Percentiles rank a stretch among this genome's conserved stretches.
phyloP scores from a whole-genome alignment of 2,113 vertebrate species.

The Rattus norvegicus region GRCr8 NC_086021.1:133904501-133905000 shows the following conservation, averaged over 20 bases:
- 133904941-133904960: no score
- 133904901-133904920: no score
- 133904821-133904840: background rate
- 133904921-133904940: no score
- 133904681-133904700: background rate
- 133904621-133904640: background rate
- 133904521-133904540: background rate
- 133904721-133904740: background rate
- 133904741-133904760: background rate
- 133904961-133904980: no score
- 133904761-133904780: background rate
- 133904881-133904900: no score
- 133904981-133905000: no score
- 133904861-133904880: background rate
- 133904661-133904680: background rate
- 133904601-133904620: background rate
- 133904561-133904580: background rate
- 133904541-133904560: background rate
- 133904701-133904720: background rate
- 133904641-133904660: background rate
- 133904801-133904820: background rate
- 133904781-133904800: background rate
- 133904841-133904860: background rate
- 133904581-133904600: background rate
- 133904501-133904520: background rate